Percentiles rank a stretch among this genome's conserved stretches.
Conservation (phyloP, 2,888 invertebrate species). For the Papilio elwesi region DNA sequence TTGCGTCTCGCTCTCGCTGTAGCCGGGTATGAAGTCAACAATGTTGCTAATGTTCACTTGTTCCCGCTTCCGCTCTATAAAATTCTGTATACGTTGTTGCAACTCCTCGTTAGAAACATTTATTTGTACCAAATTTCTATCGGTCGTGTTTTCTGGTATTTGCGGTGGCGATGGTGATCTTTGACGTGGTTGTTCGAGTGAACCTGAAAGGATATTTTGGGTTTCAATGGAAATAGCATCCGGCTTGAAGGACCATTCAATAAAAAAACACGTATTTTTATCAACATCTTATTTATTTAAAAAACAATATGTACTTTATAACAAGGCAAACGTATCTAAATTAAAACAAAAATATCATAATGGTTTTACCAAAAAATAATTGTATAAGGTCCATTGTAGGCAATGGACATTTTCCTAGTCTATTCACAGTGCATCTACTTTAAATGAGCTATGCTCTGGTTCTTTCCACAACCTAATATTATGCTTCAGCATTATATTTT, state of each 20-base stretch:
- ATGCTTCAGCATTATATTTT: conserved; percentile 2
- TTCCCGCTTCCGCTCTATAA: conserved; percentile 89
- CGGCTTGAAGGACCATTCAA: conserved; percentile 38
- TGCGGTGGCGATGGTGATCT: conserved; percentile 43
- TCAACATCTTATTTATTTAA: conserved; percentile 30
- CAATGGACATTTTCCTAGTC: not conserved
- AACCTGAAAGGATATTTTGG: conserved; percentile 45
- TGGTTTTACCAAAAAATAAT: not conserved
- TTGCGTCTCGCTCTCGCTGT: conserved; percentile 61
- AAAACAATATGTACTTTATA: conserved; percentile 15
- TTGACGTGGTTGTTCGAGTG: conserved; percentile 43
- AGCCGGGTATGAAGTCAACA: conserved; percentile 87
- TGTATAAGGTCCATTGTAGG: not conserved
- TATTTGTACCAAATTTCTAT: conserved; percentile 86
- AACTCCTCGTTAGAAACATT: conserved; percentile 87
- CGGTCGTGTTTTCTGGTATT: conserved; percentile 50
- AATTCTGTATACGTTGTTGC: conserved; percentile 88
- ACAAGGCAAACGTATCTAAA: not conserved
- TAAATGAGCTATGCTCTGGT: conserved; percentile 18
- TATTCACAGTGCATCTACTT: conserved; percentile 3
- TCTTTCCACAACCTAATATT: not conserved
- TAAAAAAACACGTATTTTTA: conserved; percentile 19
- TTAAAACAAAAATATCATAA: conserved; percentile 7
- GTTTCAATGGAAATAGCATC: conserved; percentile 18
- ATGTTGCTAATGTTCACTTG: conserved; percentile 89